Percentiles rank a stretch among this genome's conserved stretches.
These are phyloP conservation scores for Synergus japonicus DNA, from an alignment of 2,888 invertebrate genomes.

Conservation along the genomic window DNA sequence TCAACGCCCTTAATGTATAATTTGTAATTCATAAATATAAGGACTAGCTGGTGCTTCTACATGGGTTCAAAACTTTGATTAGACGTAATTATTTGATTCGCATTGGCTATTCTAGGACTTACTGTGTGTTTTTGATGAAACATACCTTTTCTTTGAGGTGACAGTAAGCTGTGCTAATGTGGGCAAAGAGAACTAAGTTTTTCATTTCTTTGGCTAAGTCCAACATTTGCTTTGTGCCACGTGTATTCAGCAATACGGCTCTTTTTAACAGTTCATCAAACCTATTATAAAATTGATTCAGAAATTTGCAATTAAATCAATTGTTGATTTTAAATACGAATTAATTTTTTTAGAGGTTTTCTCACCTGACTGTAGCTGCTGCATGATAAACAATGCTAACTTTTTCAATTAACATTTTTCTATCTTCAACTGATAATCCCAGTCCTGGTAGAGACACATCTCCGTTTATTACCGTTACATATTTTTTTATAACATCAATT, in stretches of 20 bases:
- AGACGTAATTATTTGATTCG: neutral
- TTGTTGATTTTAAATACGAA: neutral
- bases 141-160: conserved; percentile 82
- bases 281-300: conserved; percentile 68
- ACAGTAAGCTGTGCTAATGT: conserved; percentile 95
- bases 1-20: too few species aligned
- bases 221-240: conserved; percentile 93
- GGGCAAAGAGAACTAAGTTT: conserved; percentile 84
- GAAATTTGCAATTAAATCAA: neutral
- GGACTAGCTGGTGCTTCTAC: neutral
- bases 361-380: conserved; percentile 76
- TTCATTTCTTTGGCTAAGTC: conserved; percentile 88
- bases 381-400: conserved; percentile 92
- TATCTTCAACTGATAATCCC: conserved; percentile 84
- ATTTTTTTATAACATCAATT: conserved; percentile 81
- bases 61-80: neutral
- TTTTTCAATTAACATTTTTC: conserved; percentile 82
- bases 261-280: conserved; percentile 95
- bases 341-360: conserved; percentile 17
- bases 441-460: conserved; percentile 85
- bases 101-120: neutral
- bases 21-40: neutral
- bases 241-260: conserved; percentile 94
- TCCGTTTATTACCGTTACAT: conserved; percentile 86
- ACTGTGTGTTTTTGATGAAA: conserved; percentile 38